Conservation (phyloP, 2,797 vertebrate species). For the Chloroceryle inda region DNA sequence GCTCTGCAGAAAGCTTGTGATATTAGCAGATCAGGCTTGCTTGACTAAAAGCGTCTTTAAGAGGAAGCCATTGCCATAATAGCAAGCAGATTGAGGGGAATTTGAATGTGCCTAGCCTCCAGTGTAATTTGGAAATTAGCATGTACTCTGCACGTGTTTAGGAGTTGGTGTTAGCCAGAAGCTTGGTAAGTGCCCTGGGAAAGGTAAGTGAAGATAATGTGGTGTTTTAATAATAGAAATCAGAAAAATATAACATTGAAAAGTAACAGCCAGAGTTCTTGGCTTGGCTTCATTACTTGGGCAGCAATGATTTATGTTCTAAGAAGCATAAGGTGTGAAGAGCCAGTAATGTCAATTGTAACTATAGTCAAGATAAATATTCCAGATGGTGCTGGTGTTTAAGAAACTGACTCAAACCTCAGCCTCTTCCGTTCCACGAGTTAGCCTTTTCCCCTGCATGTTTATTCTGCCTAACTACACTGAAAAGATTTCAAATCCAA, state of each 20-base stretch:
- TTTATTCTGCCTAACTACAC: background rate
- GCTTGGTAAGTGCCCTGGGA: background rate
- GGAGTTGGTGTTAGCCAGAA: background rate
- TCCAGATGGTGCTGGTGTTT: background rate
- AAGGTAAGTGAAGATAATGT: background rate
- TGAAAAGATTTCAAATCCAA: background rate
- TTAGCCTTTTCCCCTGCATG: background rate
- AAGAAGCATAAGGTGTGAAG: background rate
- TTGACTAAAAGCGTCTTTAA: background rate
- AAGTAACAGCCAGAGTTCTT: background rate
- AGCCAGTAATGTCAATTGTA: background rate
- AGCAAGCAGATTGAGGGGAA: background rate
- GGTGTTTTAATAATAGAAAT: background rate
- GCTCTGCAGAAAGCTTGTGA: background rate
- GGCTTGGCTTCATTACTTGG: background rate
- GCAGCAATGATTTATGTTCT: background rate
- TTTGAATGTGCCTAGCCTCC: background rate
- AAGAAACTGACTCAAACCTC: background rate
- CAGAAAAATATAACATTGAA: background rate
- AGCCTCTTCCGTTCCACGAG: background rate
- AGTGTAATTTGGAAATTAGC: background rate
- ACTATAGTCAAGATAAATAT: background rate
- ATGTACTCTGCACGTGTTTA: background rate
- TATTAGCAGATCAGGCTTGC: background rate
- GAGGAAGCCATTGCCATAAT: background rate